These are phyloP conservation scores for Dolichallabes microphthalmus DNA, from an alignment of 2,113 vertebrate genomes.

Conservation along the genomic window DNA sequence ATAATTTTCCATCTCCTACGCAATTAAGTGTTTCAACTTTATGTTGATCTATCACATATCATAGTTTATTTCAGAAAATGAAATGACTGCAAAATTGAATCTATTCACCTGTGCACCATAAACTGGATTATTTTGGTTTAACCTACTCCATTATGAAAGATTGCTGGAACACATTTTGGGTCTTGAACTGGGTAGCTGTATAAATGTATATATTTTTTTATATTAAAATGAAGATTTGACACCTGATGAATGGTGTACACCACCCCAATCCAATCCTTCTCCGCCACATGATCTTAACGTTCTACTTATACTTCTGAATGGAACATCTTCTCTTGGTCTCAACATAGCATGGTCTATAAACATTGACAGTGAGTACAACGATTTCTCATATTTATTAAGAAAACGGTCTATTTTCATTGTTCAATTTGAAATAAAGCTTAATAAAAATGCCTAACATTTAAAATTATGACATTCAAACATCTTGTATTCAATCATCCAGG, in stretches of 20 bases:
- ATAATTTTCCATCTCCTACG: too few species aligned
- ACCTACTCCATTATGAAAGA: not conserved
- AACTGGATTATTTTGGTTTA: not conserved
- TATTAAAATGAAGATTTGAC: not conserved
- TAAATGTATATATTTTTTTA: not conserved
- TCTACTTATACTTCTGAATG: not conserved
- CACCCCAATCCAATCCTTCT: conserved; percentile 1
- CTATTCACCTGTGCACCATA: not conserved
- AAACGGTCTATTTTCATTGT: not conserved
- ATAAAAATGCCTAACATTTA: not conserved
- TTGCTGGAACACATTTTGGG: not conserved
- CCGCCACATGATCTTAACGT: not conserved
- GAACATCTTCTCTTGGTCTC: not conserved
- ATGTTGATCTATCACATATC: too few species aligned
- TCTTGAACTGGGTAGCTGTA: not conserved
- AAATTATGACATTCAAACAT: not conserved
- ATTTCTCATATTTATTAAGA: not conserved
- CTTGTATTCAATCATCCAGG: not conserved
- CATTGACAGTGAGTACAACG: conserved; percentile 44
- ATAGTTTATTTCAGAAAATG: too few species aligned
- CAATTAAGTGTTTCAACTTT: too few species aligned
- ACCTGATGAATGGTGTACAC: accelerated
- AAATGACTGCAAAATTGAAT: not conserved
- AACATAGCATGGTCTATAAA: conserved; percentile 38
- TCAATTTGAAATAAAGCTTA: not conserved